These are phyloP conservation scores for Trialeurodes vaporariorum DNA, from an alignment of 1,140 invertebrate species.

Conservation along the genomic window DNA sequence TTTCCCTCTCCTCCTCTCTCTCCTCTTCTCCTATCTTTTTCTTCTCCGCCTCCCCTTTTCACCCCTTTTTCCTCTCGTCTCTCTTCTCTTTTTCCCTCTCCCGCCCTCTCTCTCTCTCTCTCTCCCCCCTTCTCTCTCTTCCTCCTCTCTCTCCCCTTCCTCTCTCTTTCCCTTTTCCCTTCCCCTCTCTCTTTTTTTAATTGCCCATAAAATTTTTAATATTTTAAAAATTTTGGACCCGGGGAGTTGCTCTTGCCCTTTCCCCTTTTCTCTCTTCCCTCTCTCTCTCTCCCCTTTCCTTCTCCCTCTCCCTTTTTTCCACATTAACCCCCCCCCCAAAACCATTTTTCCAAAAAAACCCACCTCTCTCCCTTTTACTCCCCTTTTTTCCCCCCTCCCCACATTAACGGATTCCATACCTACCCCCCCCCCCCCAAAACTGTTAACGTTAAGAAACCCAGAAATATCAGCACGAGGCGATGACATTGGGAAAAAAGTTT, in stretches of 20 bases:
- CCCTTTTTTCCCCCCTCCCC: no score
- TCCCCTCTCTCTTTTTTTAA: neutral
- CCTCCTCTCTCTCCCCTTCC: neutral
- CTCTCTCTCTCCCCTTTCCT: neutral
- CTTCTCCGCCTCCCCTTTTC: neutral
- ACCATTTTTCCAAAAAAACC: no score
- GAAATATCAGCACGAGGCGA: no score
- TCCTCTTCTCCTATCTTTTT: neutral
- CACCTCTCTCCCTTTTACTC: no score
- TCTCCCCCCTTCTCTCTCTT: neutral
- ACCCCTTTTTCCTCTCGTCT: neutral
- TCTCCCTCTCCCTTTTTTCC: constrained; percentile 2
- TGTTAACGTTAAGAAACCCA: no score
- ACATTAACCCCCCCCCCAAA: no score
- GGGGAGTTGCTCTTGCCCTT: neutral
- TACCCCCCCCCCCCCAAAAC: no score
- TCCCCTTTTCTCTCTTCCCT: neutral
- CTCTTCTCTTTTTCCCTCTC: neutral
- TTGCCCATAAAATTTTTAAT: no score
- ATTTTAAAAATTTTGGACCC: no score
- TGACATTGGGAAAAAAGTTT: no score
- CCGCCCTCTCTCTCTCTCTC: neutral
- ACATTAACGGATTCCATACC: no score
- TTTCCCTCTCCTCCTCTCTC: neutral
- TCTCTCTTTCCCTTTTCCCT: neutral